Conservation (phyloP, 1,140 invertebrate genomes). For the Drosophila baimaii region DNA sequence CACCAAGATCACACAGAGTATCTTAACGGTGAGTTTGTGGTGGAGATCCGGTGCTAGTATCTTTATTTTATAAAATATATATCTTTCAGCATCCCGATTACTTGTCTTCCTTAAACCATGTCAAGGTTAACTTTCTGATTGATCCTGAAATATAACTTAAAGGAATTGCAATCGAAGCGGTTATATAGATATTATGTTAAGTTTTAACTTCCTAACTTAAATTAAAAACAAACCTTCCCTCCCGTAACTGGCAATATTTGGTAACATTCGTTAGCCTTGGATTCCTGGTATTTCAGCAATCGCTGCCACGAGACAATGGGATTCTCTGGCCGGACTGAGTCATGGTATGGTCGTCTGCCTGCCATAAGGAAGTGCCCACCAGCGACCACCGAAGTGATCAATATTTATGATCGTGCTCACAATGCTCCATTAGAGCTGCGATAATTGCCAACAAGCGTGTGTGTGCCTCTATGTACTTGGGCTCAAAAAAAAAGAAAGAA, state of each 20-base stretch:
- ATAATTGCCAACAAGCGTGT: slow-evolving; percentile 59
- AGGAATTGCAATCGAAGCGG: background rate
- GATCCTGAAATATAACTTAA: background rate
- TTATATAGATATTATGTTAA: background rate
- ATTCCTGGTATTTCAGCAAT: slow-evolving; percentile 1
- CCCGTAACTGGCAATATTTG: slow-evolving; percentile 2
- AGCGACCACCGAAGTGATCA: slow-evolving; percentile 15
- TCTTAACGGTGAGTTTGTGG: slow-evolving; percentile 37
- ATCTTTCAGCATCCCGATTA: slow-evolving; percentile 54
- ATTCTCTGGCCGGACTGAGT: slow-evolving; percentile 40
- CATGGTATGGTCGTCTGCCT: slow-evolving; percentile 27
- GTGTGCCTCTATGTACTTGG: slow-evolving; percentile 42
- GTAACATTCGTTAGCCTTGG: slow-evolving; percentile 6
- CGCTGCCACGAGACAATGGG: slow-evolving; percentile 25
- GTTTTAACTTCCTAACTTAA: slow-evolving; percentile 12
- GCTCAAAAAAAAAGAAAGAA: slow-evolving; percentile 14
- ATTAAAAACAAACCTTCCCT: slow-evolving; percentile 14
- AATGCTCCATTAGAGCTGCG: slow-evolving; percentile 63
- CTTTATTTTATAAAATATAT: background rate
- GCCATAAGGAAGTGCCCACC: slow-evolving; percentile 58
- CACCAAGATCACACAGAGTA: slow-evolving; percentile 35
- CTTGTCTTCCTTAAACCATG: slow-evolving; percentile 43
- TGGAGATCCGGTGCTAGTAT: fast-evolving
- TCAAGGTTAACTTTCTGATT: slow-evolving; percentile 58
- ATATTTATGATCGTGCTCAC: slow-evolving; percentile 67